A percentile compares a stretch with the other conserved stretches of the same genome.
These are phyloP conservation scores for Menura novaehollandiae DNA, from an alignment of 2,113 vertebrate genomes.

Conservation along the genomic window DNA sequence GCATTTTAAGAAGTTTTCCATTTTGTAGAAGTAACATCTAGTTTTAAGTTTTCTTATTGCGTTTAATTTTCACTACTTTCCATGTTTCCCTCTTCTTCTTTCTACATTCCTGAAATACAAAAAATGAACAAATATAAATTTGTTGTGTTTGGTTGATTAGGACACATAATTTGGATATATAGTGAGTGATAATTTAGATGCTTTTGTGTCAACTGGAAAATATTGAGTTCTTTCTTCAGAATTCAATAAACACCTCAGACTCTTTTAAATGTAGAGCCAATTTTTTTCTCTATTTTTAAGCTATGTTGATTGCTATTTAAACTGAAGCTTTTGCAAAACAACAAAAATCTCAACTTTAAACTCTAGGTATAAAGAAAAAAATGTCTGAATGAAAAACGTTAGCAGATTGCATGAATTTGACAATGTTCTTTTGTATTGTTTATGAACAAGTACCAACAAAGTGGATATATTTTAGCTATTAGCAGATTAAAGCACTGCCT, in stretches of 20 bases:
- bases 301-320: not conserved
- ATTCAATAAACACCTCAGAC: constrained; percentile 3
- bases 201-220: not conserved
- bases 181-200: constrained; percentile 4
- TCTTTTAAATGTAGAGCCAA: constrained; percentile 16
- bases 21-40: not conserved
- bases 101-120: not conserved
- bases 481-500: not conserved
- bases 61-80: not conserved
- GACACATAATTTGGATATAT: not conserved
- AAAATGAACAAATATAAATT: not conserved
- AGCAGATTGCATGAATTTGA: not conserved
- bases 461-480: not conserved
- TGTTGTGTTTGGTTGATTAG: not conserved
- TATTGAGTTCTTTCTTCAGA: not conserved
- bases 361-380: not conserved
- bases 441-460: not conserved
- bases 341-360: not conserved
- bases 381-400: not conserved
- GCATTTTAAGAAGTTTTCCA: not conserved
- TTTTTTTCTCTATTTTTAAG: not conserved
- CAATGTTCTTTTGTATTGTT: not conserved
- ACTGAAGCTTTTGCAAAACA: not conserved
- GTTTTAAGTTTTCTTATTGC: not conserved
- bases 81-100: not conserved